Evolutionary conservation across 1,140 invertebrate species (phyloP).

Genomic region (Caenorhabditis inopinata): DNA sequence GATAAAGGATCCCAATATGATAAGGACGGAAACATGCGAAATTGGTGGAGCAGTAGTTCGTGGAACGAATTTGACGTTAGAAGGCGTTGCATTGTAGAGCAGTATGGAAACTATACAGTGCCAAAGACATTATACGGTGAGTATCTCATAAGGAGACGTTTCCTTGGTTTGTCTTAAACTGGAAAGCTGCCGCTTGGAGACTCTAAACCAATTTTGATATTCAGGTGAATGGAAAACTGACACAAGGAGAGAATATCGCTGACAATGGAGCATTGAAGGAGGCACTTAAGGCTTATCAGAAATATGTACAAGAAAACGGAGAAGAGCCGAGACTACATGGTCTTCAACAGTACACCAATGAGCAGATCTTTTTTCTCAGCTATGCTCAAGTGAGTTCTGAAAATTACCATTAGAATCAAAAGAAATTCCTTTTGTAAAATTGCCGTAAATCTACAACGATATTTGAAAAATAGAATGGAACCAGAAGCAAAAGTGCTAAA

Average conservation of each 20-base stretch:
- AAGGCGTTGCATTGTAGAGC: slow-evolving; percentile 82
- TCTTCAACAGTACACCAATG: slow-evolving; percentile 61
- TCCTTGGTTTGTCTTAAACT: no score
- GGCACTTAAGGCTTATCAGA: slow-evolving; percentile 64
- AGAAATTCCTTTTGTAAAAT: no score
- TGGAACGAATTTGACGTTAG: slow-evolving; percentile 70
- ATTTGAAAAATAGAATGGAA: no score
- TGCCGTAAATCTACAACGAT: no score
- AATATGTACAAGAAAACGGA: slow-evolving; percentile 35
- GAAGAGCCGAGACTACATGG: slow-evolving; percentile 64
- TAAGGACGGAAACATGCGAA: slow-evolving; percentile 79
- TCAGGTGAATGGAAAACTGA: slow-evolving; percentile 68
- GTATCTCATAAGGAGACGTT: no score
- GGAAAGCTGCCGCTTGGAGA: neutral
- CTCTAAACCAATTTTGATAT: neutral
- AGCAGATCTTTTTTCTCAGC: slow-evolving; percentile 67
- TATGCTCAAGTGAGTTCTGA: slow-evolving; percentile 67
- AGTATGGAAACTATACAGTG: slow-evolving; percentile 80
- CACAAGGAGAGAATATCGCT: slow-evolving; percentile 69
- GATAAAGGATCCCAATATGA: slow-evolving; percentile 78
- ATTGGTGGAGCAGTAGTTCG: slow-evolving; percentile 76
- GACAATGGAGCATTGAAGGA: slow-evolving; percentile 69
- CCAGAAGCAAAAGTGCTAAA: no score
- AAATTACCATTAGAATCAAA: no score
- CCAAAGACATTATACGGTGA: slow-evolving; percentile 76